Percentiles rank a stretch among this genome's conserved stretches.
Evolutionary conservation across 1,140 invertebrate species (phyloP).

Genomic region (Coenobita brevimanus): DNA sequence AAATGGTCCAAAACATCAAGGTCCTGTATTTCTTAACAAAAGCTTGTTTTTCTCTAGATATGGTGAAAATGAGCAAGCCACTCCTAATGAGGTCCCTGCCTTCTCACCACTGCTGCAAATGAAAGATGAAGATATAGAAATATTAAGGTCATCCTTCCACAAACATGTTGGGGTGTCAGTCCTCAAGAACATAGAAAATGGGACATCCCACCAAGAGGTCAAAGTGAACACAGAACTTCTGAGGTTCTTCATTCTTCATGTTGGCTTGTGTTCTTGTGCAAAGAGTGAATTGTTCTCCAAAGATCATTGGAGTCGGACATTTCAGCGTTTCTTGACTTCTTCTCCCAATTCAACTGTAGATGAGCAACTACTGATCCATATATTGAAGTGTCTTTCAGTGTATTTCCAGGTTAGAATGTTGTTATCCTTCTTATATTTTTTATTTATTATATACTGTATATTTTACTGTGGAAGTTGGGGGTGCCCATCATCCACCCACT

Average conservation of each 20-base stretch:
- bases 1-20: too few relatives aligned
- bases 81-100: too few relatives aligned
- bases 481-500: too few relatives aligned
- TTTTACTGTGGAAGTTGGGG: too few relatives aligned
- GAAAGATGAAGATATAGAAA: too few relatives aligned
- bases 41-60: too few relatives aligned
- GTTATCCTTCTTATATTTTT: too few relatives aligned
- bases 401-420: conserved; percentile 23
- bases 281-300: neutral
- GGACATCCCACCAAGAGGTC: conserved; percentile 48
- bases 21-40: too few relatives aligned
- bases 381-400: conserved; percentile 23
- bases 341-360: conserved; percentile 50
- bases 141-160: too few relatives aligned
- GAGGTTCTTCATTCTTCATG: conserved; percentile 26
- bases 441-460: too few relatives aligned
- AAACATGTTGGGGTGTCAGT: neutral
- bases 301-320: conserved; percentile 9
- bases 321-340: conserved; percentile 48
- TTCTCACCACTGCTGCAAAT: too few relatives aligned
- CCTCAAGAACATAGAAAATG: conserved; percentile 48
- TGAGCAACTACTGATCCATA: conserved; percentile 52
- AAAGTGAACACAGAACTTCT: conserved; percentile 24
- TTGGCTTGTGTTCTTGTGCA: conserved; percentile 7
- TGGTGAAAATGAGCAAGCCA: too few relatives aligned